Conservation (phyloP, 2,113 vertebrate species). For the Podarcis cretensis region DNA sequence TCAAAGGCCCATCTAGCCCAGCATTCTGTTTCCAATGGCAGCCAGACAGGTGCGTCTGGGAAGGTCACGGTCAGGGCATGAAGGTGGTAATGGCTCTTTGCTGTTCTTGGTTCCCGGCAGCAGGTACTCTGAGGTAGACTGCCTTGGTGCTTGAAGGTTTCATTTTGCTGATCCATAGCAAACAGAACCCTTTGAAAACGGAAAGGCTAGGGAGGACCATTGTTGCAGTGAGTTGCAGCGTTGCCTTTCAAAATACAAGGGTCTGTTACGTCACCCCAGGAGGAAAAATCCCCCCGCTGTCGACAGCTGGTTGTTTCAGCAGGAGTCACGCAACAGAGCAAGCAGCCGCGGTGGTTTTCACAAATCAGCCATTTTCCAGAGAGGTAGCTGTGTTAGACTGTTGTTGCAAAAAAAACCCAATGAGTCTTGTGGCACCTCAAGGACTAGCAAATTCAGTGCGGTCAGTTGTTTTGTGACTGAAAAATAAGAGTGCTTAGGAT, state of each 20-base stretch:
- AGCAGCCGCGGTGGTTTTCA: not conserved
- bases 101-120: not conserved
- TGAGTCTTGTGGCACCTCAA: no score
- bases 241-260: not conserved
- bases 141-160: not conserved
- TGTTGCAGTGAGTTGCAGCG: not conserved
- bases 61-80: no score
- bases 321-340: not conserved
- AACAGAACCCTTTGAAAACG: not conserved
- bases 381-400: no score
- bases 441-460: no score
- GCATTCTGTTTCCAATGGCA: not conserved
- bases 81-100: not conserved
- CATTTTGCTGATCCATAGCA: not conserved
- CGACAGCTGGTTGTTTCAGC: not conserved
- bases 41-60: no score
- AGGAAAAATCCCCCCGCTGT: not conserved
- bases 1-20: not conserved
- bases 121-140: not conserved
- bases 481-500: not conserved
- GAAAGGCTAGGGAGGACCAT: not conserved
- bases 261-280: not conserved
- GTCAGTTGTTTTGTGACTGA: not conserved
- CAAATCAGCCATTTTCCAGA: not conserved
- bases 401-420: no score